Conservation (phyloP, 2,888 invertebrate species). For the Cynaeus angustus region DNA sequence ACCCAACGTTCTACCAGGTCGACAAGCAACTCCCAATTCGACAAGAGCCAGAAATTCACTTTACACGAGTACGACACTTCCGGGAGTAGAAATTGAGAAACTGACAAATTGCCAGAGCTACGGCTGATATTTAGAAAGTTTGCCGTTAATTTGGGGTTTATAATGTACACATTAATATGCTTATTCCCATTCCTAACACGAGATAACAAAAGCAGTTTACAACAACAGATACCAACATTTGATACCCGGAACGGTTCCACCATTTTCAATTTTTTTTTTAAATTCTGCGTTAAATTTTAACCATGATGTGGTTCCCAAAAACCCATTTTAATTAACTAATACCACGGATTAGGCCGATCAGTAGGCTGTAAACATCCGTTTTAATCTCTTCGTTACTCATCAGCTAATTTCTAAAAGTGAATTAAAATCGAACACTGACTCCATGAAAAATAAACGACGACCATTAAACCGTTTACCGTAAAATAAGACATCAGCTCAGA, state of each 20-base stretch:
- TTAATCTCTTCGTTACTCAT: conserved; percentile 4
- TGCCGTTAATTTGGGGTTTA: too few species aligned
- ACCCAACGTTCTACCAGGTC: conserved; percentile 51
- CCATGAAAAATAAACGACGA: conserved; percentile 18
- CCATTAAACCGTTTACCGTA: conserved; percentile 15
- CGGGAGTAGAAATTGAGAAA: conserved; percentile 14
- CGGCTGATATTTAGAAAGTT: neutral
- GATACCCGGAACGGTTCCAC: too few species aligned
- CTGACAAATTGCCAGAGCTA: neutral
- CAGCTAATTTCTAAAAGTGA: conserved; percentile 27
- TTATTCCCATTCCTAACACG: too few species aligned
- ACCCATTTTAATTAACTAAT: conserved; percentile 2
- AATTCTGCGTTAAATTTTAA: neutral
- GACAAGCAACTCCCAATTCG: conserved; percentile 53
- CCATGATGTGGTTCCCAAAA: too few species aligned
- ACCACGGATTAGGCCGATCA: neutral
- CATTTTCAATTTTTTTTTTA: too few species aligned
- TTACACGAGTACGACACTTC: conserved; percentile 55
- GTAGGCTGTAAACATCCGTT: neutral
- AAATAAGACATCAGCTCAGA: conserved; percentile 35
- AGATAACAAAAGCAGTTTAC: too few species aligned
- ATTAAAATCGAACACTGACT: conserved; percentile 10
- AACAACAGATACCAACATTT: too few species aligned
- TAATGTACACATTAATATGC: too few species aligned
- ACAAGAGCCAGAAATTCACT: conserved; percentile 52